Conservation (phyloP, 2,888 invertebrate genomes). For the Antheraea yamamai region DNA sequence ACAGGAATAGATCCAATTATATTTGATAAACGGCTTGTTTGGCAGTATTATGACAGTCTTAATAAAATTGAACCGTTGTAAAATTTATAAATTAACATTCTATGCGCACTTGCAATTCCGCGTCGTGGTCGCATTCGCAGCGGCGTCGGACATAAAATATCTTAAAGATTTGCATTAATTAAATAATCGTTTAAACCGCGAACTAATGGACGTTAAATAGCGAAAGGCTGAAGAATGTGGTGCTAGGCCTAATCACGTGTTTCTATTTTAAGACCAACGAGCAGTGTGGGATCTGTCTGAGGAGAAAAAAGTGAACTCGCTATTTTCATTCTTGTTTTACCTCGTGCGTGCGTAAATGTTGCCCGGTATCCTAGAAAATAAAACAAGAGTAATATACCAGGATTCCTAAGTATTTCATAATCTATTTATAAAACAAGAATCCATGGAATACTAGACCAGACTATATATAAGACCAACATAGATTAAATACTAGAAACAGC, state of each 20-base stretch:
- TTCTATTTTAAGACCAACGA: constrained; percentile 6
- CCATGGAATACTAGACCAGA: no score
- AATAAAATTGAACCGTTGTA: not conserved
- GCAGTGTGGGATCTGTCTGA: not conserved
- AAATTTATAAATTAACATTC: not conserved
- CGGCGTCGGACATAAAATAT: not conserved
- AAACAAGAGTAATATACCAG: not conserved
- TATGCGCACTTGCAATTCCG: not conserved
- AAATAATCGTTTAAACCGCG: constrained; percentile 6
- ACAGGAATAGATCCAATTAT: not conserved
- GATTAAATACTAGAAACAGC: no score
- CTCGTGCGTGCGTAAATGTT: constrained; percentile 3
- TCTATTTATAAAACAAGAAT: not conserved
- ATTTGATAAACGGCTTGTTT: not conserved
- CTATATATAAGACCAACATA: no score
- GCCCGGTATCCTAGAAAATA: not conserved
- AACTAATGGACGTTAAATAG: constrained; percentile 13
- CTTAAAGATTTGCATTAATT: constrained; percentile 7
- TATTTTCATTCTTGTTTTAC: constrained; percentile 14
- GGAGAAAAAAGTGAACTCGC: constrained; percentile 10
- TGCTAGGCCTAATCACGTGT: constrained; percentile 7
- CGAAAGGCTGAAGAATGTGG: constrained; percentile 6
- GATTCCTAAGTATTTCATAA: not conserved
- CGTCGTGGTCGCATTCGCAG: not conserved
- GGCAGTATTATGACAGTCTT: no score